Evolutionary conservation across 37 sponge, comb jelly and placozoan genomes (phyloP), one percentile per base, ranked within the genome.

Genomic region (Petrosia ficiformis): DNA sequence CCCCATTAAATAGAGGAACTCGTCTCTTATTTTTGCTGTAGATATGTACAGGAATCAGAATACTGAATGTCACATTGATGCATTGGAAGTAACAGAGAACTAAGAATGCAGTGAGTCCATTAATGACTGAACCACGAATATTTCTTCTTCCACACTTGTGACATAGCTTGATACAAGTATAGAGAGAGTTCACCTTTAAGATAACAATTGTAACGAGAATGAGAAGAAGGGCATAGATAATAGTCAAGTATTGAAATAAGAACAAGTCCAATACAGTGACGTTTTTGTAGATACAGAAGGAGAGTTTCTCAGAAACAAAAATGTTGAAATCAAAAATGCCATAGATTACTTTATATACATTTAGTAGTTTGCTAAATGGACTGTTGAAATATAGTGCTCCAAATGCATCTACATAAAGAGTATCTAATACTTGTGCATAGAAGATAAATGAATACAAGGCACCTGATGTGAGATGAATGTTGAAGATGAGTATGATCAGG

Each of bases 381-480:
- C 21, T 24, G 28, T 43, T 14, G 1, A 70, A 75, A 4, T 25
- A 35, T 37, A 76, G 59, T 44, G 58, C 30, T 1, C 69, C 44
- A 41, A 59, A n/a, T 31, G 52, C 64, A 57, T 25, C 48, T n/a
- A 70, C 21, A 1, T 31, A 35, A 16, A 75, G 10, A 5, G 29
- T 6, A 4, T 76, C 71, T 19, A 83, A 28, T 1, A 76, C 60
- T 59, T 83, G 84, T 16, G 66, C 60, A 22, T 60, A 83, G 39
- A 83, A 83, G 14, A 83, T 59, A 39, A 83, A 83, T 16, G 75
- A 59, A 44, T 76, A 76, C 1, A 70, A 33, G 2, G 25, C 24
- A 34, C 84, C 84, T 3, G 77, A 67, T 1, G 84, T 83, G 72
- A 83, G 76, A 11, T 40, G 25, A 33, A 83, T 83, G 44, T 83